Conservation (phyloP, 2,888 invertebrate genomes). For the Eupithecia abbreviata region DNA sequence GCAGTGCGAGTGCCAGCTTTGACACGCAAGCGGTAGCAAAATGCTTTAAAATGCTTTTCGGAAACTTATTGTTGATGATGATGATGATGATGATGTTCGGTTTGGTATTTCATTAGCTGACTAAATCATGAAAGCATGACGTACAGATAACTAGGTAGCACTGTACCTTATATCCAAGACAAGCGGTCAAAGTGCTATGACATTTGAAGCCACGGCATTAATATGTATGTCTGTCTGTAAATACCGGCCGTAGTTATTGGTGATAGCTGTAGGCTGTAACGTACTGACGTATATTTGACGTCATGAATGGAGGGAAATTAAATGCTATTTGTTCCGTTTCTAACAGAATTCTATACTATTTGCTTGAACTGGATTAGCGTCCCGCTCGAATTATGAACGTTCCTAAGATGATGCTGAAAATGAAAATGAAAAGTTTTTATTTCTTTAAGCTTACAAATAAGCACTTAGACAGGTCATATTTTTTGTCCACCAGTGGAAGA, state of each 20-base stretch:
- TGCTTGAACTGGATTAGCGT: too few species aligned
- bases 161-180: not conserved
- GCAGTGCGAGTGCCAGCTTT: not conserved
- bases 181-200: conserved; percentile 13
- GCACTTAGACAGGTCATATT: too few species aligned
- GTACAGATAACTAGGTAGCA: not conserved
- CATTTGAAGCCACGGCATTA: conserved; percentile 23
- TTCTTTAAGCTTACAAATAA: too few species aligned
- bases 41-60: too few species aligned
- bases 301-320: not conserved
- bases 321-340: not conserved
- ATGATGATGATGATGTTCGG: too few species aligned
- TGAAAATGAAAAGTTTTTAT: too few species aligned
- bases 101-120: too few species aligned
- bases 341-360: not conserved
- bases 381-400: too few species aligned
- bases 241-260: conserved; percentile 6
- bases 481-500: too few species aligned
- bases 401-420: too few species aligned
- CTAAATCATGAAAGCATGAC: too few species aligned
- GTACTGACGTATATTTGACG: conserved; percentile 14
- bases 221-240: conserved; percentile 13
- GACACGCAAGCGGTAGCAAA: not conserved
- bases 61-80: too few species aligned
- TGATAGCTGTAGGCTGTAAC: not conserved